Conservation (phyloP, 2,797 vertebrate species). For the Tympanoctomys barrerae region DNA sequence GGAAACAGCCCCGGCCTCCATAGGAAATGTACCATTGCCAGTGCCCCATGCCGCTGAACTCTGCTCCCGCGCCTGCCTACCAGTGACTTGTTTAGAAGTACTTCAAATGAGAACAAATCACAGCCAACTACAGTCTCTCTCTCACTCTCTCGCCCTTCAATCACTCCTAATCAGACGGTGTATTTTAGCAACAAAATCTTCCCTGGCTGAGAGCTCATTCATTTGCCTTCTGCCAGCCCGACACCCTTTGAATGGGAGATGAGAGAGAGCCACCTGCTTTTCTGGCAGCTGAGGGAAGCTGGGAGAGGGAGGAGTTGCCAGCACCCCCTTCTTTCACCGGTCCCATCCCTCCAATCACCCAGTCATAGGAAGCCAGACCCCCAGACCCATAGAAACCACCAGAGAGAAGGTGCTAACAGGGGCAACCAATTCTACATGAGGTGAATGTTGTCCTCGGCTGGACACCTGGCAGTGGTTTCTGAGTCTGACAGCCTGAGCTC, state of each 20-base stretch:
- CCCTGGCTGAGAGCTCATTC: constrained; percentile 74
- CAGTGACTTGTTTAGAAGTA: constrained; percentile 71
- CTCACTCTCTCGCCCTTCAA: constrained; percentile 70
- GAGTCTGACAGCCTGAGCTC: neutral
- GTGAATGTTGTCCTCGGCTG: rapidly evolving
- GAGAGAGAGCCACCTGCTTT: constrained; percentile 76
- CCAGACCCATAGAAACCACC: neutral
- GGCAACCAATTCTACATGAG: rapidly evolving
- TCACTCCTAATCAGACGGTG: constrained; percentile 79
- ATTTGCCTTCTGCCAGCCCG: constrained; percentile 74
- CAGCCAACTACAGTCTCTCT: constrained; percentile 36
- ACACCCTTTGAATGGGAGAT: constrained; percentile 72
- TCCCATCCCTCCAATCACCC: rapidly evolving
- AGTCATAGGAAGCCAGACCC: neutral
- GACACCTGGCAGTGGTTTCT: neutral
- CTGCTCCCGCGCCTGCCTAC: constrained; percentile 20
- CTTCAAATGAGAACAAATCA: constrained; percentile 72
- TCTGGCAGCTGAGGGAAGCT: neutral
- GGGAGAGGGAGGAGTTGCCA: neutral
- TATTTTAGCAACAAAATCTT: constrained; percentile 82
- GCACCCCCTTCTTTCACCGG: neutral
- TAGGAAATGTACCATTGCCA: neutral
- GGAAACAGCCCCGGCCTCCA: neutral
- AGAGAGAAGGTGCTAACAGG: neutral
- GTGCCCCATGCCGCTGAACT: neutral